These are phyloP conservation scores for Phalacrocorax aristotelis DNA, from an alignment of 2,113 vertebrate species.

Conservation along the genomic window DNA sequence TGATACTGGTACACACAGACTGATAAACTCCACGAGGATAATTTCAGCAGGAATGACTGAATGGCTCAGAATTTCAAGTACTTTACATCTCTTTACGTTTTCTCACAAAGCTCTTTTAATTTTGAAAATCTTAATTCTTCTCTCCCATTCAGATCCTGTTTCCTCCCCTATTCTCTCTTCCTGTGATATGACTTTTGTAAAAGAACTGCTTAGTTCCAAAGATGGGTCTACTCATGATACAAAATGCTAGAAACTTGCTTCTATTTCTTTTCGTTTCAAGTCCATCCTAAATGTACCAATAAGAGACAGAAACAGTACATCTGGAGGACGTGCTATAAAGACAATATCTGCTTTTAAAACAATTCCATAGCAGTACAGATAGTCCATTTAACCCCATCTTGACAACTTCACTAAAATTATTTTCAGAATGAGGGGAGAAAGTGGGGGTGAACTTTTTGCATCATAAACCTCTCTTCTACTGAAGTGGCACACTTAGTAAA, in stretches of 20 bases:
- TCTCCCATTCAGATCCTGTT: neutral
- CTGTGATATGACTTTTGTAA: neutral
- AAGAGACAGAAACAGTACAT: neutral
- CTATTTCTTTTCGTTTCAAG: neutral
- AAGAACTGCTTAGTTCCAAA: neutral
- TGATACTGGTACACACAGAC: constrained; percentile 29
- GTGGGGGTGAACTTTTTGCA: fast-evolving
- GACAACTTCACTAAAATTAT: neutral
- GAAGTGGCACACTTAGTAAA: neutral
- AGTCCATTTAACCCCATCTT: neutral
- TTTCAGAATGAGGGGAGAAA: neutral
- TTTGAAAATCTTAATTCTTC: neutral
- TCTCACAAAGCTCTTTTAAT: neutral
- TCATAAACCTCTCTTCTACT: neutral
- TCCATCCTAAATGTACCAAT: neutral
- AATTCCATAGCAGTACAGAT: neutral
- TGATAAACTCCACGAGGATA: constrained; percentile 20
- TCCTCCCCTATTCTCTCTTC: neutral
- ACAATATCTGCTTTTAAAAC: neutral
- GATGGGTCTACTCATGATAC: neutral
- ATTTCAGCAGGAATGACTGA: neutral
- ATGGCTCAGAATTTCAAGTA: constrained; percentile 19
- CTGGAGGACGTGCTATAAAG: neutral
- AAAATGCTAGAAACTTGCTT: neutral
- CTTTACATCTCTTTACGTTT: neutral